phyloP scores from a whole-genome alignment of 2,113 vertebrate species.

The Oncorhynchus clarkii region DNA sequence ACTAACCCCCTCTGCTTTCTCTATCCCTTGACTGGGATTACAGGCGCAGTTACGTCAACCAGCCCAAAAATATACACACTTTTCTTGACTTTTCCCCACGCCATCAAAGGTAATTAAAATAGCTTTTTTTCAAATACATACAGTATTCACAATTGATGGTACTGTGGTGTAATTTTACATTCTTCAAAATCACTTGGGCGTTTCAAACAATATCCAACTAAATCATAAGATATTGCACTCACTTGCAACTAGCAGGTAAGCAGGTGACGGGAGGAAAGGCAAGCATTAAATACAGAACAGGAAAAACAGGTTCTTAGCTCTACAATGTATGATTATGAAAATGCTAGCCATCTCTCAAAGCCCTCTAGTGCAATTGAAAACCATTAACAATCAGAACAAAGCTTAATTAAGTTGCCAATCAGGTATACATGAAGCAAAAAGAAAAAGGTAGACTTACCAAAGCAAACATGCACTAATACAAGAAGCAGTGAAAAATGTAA shows the following conservation, averaged over 20 bases:
- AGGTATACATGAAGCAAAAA: not conserved
- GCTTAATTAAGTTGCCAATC: not conserved
- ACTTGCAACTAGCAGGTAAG: slow-evolving; percentile 17
- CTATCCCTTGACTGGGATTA: slow-evolving; percentile 52
- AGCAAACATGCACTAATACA: slow-evolving; percentile 74
- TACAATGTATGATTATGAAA: too few relatives aligned
- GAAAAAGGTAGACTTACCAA: slow-evolving; percentile 79
- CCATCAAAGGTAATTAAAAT: not conserved
- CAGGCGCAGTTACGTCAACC: slow-evolving; percentile 48
- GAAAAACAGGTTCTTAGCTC: not conserved
- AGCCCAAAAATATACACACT: slow-evolving; percentile 26
- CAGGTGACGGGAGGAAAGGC: slow-evolving; percentile 7
- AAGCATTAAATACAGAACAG: slow-evolving; percentile 8
- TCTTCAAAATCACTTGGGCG: not conserved
- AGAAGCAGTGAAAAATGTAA: slow-evolving; percentile 69
- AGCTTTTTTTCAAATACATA: slow-evolving; percentile 5
- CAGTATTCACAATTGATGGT: not conserved
- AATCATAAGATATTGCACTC: slow-evolving; percentile 8
- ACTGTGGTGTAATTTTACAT: not conserved
- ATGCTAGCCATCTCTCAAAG: not conserved
- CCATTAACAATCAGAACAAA: slow-evolving; percentile 2
- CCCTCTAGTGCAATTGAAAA: not conserved
- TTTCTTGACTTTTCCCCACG: slow-evolving; percentile 35
- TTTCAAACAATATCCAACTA: not conserved
- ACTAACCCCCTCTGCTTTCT: slow-evolving; percentile 14